phyloP scores from a whole-genome alignment of 92 coral and sea anemone species.

The Metridium senile region DNA sequence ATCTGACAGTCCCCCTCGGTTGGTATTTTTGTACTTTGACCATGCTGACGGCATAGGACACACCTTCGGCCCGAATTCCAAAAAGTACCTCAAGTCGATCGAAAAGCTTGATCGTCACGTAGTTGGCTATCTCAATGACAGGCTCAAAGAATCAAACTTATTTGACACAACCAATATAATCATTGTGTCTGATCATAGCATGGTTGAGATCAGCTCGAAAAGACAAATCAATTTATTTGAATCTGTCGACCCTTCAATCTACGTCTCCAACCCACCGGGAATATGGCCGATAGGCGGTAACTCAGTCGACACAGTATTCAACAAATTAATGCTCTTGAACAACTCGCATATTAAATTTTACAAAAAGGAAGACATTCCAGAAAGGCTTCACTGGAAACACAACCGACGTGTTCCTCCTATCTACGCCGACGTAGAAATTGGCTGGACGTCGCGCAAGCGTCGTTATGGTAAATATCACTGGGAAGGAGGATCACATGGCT shows the following conservation, averaged over 20 bases:
- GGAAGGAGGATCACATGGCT: conserved; percentile 57
- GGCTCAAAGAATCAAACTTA: conserved; percentile 57
- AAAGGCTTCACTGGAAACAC: conserved; percentile 67
- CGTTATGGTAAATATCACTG: conserved; percentile 14
- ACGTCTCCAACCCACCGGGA: conserved; percentile 1
- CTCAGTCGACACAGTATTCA: conserved; percentile 65
- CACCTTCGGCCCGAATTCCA: conserved; percentile 50
- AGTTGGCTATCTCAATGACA: conserved; percentile 72
- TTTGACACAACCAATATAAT: conserved; percentile 73
- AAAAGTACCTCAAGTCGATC: conserved; percentile 47
- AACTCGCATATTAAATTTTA: conserved; percentile 69
- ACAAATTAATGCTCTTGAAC: conserved; percentile 50
- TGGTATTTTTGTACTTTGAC: conserved; percentile 61
- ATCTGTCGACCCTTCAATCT: conserved; percentile 1
- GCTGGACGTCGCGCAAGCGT: conserved; percentile 37
- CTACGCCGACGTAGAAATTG: conserved; percentile 57
- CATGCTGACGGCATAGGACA: conserved; percentile 72
- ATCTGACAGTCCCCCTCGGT: conserved; percentile 68
- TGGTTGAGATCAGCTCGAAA: conserved; percentile 59
- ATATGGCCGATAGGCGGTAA: conserved; percentile 56
- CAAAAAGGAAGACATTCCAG: conserved; percentile 79
- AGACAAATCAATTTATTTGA: conserved; percentile 59
- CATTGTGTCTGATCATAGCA: conserved; percentile 84
- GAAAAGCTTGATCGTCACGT: conserved; percentile 63
- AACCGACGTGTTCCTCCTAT: conserved; percentile 83